Evolutionary conservation across 2,797 vertebrate genomes (phyloP), one percentile per base, ranked within the genome.

Genomic region (Onychomys torridus): DNA sequence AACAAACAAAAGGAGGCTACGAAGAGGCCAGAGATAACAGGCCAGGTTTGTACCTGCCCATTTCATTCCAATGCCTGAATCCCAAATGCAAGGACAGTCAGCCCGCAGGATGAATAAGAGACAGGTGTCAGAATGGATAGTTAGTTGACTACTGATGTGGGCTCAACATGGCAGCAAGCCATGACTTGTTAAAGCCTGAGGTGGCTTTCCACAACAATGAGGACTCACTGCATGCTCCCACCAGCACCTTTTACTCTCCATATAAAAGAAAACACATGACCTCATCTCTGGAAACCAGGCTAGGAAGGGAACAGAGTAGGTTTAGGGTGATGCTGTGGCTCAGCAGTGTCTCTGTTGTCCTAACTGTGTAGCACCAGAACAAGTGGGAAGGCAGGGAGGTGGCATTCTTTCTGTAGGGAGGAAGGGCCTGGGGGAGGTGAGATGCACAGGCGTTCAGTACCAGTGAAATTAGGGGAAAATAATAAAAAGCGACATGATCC

Each of bases 81-180:
- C 65, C n/a, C 25, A 65, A 55, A 12, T 55, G 37, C 25, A 84
- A 79, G 46, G 87, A 59, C 25, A 65, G 6, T 21, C 69, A 59
- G 13, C 21, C 27, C 5, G 11, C 29, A 17, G 7, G 4, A 29
- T 19, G 87, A 95, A 11, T 1, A 63, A 55, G 59, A 37, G 61
- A n/a, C 14, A 34, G 46, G 6, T 12, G 0, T 49, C 17, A 9
- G 17, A 65, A 78, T 0, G 0, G 9, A 32, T 1, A 21, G 19
- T 16, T 1, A 21, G 19, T 16, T 49, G 46, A 16, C 12, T 23
- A 16, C 23, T 34, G 8, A 5, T 27, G 19, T 83, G 37, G 63
- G 61, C 16, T 75, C 69, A 37, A 32, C 76, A 57, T 6, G 43
- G 46, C 61, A 37, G 27, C 14, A 69, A 86, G 2, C 29, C 59